Conservation (phyloP, 1,140 invertebrate species). For the Drosophila ironensis region DNA sequence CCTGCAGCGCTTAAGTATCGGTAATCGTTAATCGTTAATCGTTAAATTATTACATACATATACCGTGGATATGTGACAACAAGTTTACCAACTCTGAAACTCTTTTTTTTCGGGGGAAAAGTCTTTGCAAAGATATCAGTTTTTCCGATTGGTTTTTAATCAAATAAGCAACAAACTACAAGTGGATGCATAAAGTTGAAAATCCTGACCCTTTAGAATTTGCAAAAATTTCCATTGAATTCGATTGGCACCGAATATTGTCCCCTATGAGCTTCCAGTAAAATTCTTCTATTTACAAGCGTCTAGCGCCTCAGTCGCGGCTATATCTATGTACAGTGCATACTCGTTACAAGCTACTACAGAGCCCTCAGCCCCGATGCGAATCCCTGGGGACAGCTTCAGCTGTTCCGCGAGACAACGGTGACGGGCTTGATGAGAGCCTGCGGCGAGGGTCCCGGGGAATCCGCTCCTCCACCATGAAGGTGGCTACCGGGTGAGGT, state of each 20-base stretch:
- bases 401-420: constrained; percentile 83
- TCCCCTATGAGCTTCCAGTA: background rate
- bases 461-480: constrained; percentile 33
- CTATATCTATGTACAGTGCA: constrained; percentile 66
- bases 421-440: constrained; percentile 83
- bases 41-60: constrained; percentile 11
- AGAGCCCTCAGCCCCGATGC: background rate
- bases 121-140: constrained; percentile 10
- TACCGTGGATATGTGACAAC: constrained; percentile 49
- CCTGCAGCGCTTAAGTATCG: constrained; percentile 70
- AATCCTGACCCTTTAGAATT: background rate
- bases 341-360: constrained; percentile 41
- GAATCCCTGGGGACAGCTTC: constrained; percentile 40
- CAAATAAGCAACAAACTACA: too few relatives aligned
- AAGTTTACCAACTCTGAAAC: constrained; percentile 31
- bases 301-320: constrained; percentile 75
- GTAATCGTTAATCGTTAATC: constrained; percentile 27
- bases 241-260: constrained; percentile 25
- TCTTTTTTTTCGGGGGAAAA: constrained; percentile 3
- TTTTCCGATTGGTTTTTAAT: too few relatives aligned
- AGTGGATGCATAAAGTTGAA: too few relatives aligned
- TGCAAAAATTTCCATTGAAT: constrained; percentile 7
- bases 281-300: constrained; percentile 63
- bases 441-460: constrained; percentile 68
- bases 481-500: constrained; percentile 53